Evolutionary conservation across 2,113 vertebrate genomes (phyloP).

Genomic region (Triplophysa rosa): DNA sequence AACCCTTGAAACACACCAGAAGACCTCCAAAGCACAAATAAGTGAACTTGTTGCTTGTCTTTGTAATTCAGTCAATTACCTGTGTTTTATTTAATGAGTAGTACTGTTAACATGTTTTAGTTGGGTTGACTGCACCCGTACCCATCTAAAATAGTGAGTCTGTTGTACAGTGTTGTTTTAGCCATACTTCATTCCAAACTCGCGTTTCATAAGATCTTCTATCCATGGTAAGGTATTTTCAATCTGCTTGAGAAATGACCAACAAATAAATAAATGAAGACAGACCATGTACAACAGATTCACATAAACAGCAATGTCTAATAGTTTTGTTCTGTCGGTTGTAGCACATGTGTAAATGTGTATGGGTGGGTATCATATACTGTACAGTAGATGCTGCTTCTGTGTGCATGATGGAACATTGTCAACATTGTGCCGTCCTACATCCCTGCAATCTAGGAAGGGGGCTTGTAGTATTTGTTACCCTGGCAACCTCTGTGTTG

Average conservation of each 20-base stretch:
- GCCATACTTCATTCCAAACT: not conserved
- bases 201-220: too few species aligned
- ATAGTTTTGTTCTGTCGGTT: slow-evolving; percentile 22
- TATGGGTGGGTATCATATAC: slow-evolving; percentile 39
- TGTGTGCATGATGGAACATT: slow-evolving; percentile 12
- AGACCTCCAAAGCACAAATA: slow-evolving; percentile 17
- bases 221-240: not conserved
- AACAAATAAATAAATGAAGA: not conserved
- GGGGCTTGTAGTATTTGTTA: not conserved
- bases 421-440: not conserved
- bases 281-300: not conserved
- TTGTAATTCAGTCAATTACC: not conserved
- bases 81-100: not conserved
- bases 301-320: not conserved
- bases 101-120: not conserved
- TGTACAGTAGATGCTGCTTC: slow-evolving; percentile 26
- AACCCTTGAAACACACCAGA: not conserved
- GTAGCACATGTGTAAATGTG: slow-evolving; percentile 16
- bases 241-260: slow-evolving; percentile 4
- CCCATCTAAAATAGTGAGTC: not conserved
- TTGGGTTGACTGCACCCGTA: too few species aligned
- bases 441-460: not conserved
- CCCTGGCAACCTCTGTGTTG: not conserved
- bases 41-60: slow-evolving; percentile 14
- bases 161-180: not conserved